Evolutionary conservation across 2,888 invertebrate species (phyloP).

Genomic region (Diplolepis rosae): DNA sequence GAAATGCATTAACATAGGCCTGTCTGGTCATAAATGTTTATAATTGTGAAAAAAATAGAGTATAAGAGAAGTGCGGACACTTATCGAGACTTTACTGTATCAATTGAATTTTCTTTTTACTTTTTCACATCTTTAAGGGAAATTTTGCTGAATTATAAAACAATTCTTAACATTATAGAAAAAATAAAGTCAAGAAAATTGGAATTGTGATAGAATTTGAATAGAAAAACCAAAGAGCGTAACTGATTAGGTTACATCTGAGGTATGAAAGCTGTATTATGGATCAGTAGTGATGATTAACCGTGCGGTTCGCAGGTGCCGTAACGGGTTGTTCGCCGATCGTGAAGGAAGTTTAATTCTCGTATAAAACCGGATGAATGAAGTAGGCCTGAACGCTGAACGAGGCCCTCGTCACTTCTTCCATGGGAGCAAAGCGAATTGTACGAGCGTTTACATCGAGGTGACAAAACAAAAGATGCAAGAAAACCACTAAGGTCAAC

Average conservation of each 20-base stretch:
- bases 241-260: not conserved
- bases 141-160: too few relatives aligned
- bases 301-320: slow-evolving; percentile 26
- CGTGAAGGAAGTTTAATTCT: slow-evolving; percentile 21
- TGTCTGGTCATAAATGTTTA: too few relatives aligned
- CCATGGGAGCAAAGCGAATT: slow-evolving; percentile 62
- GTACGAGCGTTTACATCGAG: slow-evolving; percentile 49
- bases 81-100: too few relatives aligned
- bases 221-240: slow-evolving; percentile 11
- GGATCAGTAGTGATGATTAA: slow-evolving; percentile 8
- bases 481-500: slow-evolving; percentile 56
- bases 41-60: too few relatives aligned
- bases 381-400: slow-evolving; percentile 33
- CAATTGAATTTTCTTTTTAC: too few relatives aligned
- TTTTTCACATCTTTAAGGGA: too few relatives aligned
- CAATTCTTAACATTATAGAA: too few relatives aligned
- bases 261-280: not conserved
- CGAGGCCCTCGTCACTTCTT: slow-evolving; percentile 52
- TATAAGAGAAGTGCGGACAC: too few relatives aligned
- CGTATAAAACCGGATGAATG: slow-evolving; percentile 24
- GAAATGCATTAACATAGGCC: too few relatives aligned
- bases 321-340: slow-evolving; percentile 15
- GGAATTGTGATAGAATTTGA: not conserved
- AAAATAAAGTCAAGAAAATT: not conserved
- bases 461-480: slow-evolving; percentile 61